Evolutionary conservation across 64 coral and sea anemone species (phyloP), one percentile per base, ranked within the genome.

Genomic region (Montipora efflorescens): DNA sequence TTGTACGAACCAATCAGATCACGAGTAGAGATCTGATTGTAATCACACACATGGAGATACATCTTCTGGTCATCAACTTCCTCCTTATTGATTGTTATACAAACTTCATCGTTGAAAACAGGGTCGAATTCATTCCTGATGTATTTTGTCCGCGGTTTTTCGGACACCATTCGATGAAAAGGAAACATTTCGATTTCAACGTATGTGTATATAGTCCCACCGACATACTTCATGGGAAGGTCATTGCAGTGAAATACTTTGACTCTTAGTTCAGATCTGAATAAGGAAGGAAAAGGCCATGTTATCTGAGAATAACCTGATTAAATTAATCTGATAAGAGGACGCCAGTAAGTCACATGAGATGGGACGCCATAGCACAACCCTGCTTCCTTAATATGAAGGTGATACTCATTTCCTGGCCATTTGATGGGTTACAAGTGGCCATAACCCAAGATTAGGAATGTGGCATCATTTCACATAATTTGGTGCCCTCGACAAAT

Each of bases 31-130:
- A 98, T 79, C 46, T 98, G 96, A 81, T 98, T 98, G 44, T 90
- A 98, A 47, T 98, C 96, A 45, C 96, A 98, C 16, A 98, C 96
- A 28, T 98, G 93, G 78, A 98, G 90, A 81, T 98, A 98, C 59
- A 98, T 75, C 46, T 98, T 95, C 80, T 98, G 96, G 25, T 98
- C 96, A 16, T 89, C 89, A 6, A 98, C 89, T 93, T 98, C 96
- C 66, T 89, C 87, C 28, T 90, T 92, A 13, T 81, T 90, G 87
- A 98, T 98, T 79, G 92, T 95, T 59, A 98, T 91, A 12, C 93
- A 91, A 79, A 93, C 92, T 58, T 97, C 95, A 48, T 97, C 95
- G 47, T 90, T 74, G 59, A 97, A 97, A 7, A 91, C 25, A 73
- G 95, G 95, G 47, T 78, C 78, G 6, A 97, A 94, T 10, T 91